phyloP scores from a whole-genome alignment of 2,888 invertebrate genomes.

The Eremobia ochroleuca region DNA sequence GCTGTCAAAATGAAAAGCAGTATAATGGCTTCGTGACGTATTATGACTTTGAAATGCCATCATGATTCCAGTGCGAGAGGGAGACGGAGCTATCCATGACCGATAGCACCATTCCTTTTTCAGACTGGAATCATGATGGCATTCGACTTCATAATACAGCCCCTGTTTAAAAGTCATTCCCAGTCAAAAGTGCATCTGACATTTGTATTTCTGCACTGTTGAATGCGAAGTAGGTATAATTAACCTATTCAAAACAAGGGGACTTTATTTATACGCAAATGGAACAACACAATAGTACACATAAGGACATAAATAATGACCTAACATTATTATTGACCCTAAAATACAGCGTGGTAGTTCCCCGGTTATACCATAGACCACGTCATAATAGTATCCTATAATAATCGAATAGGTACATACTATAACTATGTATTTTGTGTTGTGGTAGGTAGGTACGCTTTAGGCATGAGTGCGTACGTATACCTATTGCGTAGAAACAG shows the following conservation, averaged over 20 bases:
- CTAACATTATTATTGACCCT: not conserved
- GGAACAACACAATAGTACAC: conserved; percentile 3
- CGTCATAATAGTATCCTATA: not conserved
- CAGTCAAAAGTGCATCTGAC: not conserved
- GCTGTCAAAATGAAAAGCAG: not conserved
- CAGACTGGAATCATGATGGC: too few species aligned
- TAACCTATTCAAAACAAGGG: not conserved
- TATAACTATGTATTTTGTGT: conserved; percentile 3
- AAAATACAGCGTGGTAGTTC: not conserved
- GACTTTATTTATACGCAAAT: not conserved
- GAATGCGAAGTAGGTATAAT: not conserved
- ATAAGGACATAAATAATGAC: conserved; percentile 13
- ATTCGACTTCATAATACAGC: too few species aligned
- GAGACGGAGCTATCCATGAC: not conserved
- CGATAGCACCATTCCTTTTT: not conserved
- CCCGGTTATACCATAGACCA: not conserved
- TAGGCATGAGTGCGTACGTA: conserved; percentile 26
- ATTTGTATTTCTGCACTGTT: not conserved
- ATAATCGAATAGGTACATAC: too few species aligned
- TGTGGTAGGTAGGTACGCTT: not conserved
- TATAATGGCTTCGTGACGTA: not conserved
- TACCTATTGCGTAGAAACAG: conserved; percentile 38
- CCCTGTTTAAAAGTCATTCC: not conserved
- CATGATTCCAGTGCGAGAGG: not conserved
- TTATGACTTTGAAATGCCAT: not conserved